Evolutionary conservation across 2,113 vertebrate species (phyloP), one percentile per base, ranked within the genome.

Genomic region (Pimephales promelas): DNA sequence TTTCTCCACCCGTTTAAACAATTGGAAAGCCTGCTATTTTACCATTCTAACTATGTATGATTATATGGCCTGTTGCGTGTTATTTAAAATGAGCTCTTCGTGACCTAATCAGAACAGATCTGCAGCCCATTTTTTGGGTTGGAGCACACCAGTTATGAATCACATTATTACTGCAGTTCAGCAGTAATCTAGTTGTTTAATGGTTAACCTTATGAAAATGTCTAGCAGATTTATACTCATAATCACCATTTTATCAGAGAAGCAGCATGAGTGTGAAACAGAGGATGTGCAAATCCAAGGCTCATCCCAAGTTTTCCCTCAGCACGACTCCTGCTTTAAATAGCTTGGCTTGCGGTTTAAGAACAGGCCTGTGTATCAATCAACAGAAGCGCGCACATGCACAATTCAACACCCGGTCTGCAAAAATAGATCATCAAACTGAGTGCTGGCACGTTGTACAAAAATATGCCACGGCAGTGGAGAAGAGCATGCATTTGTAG

Each of bases 341-440:
- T 89, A 90, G 83, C 75, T 66, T 85, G 73, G 86, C 82, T 86
- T 64, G 45, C 66, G 83, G 79, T 81, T 77, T 82, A 43, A 77
- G 83, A 82, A 76, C 85, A 80, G 83, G 84, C 85, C 75, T 84
- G 74, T 81, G 62, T 84, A 83, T 83, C 88, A 87, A 71, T 87
- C 92, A 89, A 79, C 89, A 88, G 89, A 88, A 89, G 87, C 85
- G 70, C 62, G 84, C 86, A 83, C 84, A 77, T 88, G 87, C 88
- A 90, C 84, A 73, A 81, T 87, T 83, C 84, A 71, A 61, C 72
- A 88, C 82, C 84, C 79, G 64, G 68, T 13, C 71, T 81, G 61
- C 90, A 81, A 84, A 93, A 93, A 92, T 93, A 92, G 90, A 7
- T 1, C 52, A 47, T 80, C 84, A 62, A 81, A 82, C 45, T 49